Conservation (phyloP, 2,113 vertebrate genomes). For the Notiomystis cincta region DNA sequence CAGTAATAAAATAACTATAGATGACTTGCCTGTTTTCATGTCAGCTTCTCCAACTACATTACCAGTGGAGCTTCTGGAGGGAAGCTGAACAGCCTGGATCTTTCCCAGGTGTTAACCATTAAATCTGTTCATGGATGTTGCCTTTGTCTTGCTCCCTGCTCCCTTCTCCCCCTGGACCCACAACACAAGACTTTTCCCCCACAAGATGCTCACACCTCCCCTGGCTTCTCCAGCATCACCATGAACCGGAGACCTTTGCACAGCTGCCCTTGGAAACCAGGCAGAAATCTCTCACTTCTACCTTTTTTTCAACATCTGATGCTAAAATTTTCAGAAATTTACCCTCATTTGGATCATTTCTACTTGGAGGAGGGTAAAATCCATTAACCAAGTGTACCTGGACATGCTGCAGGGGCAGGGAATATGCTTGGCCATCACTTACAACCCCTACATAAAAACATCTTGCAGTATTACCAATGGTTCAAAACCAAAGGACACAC, state of each 20-base stretch:
- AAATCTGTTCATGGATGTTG: background rate
- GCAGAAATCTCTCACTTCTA: background rate
- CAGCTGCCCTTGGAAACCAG: background rate
- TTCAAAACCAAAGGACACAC: background rate
- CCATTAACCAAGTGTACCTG: background rate
- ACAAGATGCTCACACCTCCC: background rate
- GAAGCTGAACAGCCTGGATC: background rate
- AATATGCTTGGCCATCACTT: accelerated
- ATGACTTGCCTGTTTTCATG: background rate
- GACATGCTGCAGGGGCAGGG: background rate
- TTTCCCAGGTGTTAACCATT: background rate
- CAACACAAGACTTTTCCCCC: background rate
- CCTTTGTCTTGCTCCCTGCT: background rate
- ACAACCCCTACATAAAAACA: background rate
- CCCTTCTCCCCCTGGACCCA: background rate
- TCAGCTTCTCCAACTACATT: background rate
- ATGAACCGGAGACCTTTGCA: accelerated
- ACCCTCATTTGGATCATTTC: background rate
- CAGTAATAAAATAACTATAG: background rate
- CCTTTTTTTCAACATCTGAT: background rate
- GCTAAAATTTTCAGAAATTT: background rate
- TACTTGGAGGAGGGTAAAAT: background rate
- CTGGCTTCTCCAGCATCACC: background rate
- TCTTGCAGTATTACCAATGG: background rate
- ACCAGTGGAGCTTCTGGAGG: background rate